Evolutionary conservation across 1,140 invertebrate genomes (phyloP), one percentile per base, ranked within the genome.

Genomic region (Hypothenemus hampei): DNA sequence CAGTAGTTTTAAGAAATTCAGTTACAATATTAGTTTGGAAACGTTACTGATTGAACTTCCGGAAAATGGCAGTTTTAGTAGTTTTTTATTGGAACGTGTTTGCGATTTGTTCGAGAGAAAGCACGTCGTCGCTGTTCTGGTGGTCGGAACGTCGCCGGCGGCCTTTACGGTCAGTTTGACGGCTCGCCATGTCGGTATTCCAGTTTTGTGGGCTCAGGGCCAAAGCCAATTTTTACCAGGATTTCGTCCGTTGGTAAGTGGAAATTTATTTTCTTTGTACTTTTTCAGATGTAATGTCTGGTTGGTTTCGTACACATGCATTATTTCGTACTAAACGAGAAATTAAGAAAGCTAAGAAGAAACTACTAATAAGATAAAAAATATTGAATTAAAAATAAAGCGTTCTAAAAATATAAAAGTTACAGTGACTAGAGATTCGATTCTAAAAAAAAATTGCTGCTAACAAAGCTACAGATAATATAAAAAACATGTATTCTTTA

Each of bases 141-240:
- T 74, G 16, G 56, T 74, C 37, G 72, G 72, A 11, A 59, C 68
- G 57, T 66, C 69, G 10, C 70, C 70, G 33, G 71, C 72, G 22
- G 71, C 70, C 1, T 69, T 69, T 52, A 72, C 69, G 4, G 68
- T 73, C 31, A 66, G 67, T 21, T 40, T 72, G 50, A 66, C 72
- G 6, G 71, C 72, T 10, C 66, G 59, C 19, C 65, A 72, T 29
- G 59, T 67, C 20, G 64, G 68, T 19, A 63, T 74, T 22, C 72
- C 72, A 3, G 72, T 74, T 6, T 45, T 74, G 0, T 74, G 72
- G 72, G 72, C 72, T 8, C 57, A 64, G 39, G 71, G 67, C 16
- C 66, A 66, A 18, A 48, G 54, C 18, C 41, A 58, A 22, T 61
- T 69, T 52, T 43, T 67, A 15, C 64, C 66, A n/a, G 70, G 64